A percentile compares a stretch with the other conserved stretches of the same genome.
Conservation (phyloP, 30 jellyfish, hydroid and myxozoan genomes). For the Catostylus mosaicus region DNA sequence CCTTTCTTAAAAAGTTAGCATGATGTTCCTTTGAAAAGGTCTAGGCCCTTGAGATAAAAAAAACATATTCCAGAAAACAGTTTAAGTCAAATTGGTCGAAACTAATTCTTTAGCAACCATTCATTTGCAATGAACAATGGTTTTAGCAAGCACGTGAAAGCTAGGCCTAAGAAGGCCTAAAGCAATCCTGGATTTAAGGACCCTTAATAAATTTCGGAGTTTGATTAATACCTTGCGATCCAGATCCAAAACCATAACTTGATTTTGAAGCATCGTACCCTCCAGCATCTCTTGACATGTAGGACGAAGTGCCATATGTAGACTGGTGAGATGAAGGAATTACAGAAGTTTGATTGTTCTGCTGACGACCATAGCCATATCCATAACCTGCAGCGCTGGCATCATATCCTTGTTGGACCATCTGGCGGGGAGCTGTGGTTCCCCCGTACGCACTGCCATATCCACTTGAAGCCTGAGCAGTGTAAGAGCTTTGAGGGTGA, state of each 20-base stretch:
- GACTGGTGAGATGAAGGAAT: constrained; percentile 49
- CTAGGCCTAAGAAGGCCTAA: too few species aligned
- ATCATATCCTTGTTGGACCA: constrained; percentile 79
- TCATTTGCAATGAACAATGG: too few species aligned
- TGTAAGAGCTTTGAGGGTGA: constrained; percentile 80
- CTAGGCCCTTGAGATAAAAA: too few species aligned
- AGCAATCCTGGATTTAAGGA: too few species aligned
- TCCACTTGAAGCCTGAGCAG: constrained; percentile 73
- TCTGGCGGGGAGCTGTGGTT: constrained; percentile 42
- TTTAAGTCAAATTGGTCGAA: too few species aligned
- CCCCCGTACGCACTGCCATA: constrained; percentile 72
- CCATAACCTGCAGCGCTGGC: constrained; percentile 77
- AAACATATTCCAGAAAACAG: too few species aligned
- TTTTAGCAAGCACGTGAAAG: too few species aligned
- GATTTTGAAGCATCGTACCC: constrained; percentile 68
- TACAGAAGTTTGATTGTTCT: constrained; percentile 49
- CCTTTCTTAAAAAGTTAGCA: too few species aligned
- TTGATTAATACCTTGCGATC: constrained; percentile 53
- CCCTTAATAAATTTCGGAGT: too few species aligned
- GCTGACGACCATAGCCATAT: constrained; percentile 81
- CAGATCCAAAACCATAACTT: constrained; percentile 57
- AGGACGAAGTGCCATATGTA: constrained; percentile 56
- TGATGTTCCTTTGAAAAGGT: too few species aligned
- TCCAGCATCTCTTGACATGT: constrained; percentile 59
- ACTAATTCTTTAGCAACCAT: too few species aligned